phyloP scores from a whole-genome alignment of 2,888 invertebrate species.

The Tanaodytes sp. region DNA sequence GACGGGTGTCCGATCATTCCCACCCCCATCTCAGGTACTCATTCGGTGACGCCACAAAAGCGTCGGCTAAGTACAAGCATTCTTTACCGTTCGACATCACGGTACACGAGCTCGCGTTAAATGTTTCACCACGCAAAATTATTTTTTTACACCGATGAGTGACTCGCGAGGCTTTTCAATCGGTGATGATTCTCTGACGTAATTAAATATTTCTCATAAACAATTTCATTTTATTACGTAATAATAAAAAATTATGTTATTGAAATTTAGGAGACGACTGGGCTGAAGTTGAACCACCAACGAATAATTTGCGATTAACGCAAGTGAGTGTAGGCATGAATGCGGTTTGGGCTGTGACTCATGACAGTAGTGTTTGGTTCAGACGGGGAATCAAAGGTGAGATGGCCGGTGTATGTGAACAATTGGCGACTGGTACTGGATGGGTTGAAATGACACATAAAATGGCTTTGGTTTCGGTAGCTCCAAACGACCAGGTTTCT shows the following conservation, averaged over 20 bases:
- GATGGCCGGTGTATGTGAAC: slow-evolving; percentile 83
- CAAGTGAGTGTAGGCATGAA: slow-evolving; percentile 88
- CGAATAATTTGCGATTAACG: slow-evolving; percentile 80
- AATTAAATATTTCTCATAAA: too few species aligned
- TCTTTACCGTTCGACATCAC: slow-evolving; percentile 35
- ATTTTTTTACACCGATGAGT: too few species aligned
- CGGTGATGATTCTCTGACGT: too few species aligned
- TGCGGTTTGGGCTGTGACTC: slow-evolving; percentile 84
- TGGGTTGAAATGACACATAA: slow-evolving; percentile 94
- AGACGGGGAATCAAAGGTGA: slow-evolving; percentile 83
- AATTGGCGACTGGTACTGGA: slow-evolving; percentile 84
- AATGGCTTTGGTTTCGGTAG: slow-evolving; percentile 87
- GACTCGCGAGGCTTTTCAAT: too few species aligned
- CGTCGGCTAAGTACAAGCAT: slow-evolving; percentile 51
- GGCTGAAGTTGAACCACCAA: slow-evolving; percentile 86
- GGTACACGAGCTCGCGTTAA: slow-evolving; percentile 14
- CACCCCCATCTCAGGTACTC: slow-evolving; percentile 47
- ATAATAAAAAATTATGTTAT: too few species aligned
- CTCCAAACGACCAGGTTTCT: slow-evolving; percentile 86
- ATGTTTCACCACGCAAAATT: slow-evolving; percentile 31
- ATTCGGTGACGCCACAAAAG: slow-evolving; percentile 55
- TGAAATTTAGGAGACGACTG: slow-evolving; percentile 83
- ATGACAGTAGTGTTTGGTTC: slow-evolving; percentile 90
- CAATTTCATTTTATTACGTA: too few species aligned
- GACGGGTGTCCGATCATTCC: slow-evolving; percentile 52